Percentiles rank a stretch among this genome's conserved stretches.
These are phyloP conservation scores for Chrysocyon brachyurus DNA, from an alignment of 2,797 vertebrate genomes.

Conservation along the genomic window DNA sequence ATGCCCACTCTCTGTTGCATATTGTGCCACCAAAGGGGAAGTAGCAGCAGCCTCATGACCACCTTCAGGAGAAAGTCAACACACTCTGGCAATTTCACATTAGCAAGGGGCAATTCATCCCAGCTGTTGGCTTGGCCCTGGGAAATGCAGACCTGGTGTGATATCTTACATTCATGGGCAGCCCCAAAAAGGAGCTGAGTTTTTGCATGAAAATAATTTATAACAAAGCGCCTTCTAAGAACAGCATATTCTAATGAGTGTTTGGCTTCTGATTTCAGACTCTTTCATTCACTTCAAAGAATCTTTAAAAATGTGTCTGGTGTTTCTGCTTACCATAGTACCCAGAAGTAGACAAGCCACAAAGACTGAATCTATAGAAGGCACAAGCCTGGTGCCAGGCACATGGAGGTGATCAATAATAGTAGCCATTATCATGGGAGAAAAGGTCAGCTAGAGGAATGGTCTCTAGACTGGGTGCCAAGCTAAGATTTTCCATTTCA, in stretches of 20 bases:
- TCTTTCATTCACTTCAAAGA: conserved; percentile 65
- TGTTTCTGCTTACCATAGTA: conserved; percentile 22
- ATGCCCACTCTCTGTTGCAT: not conserved
- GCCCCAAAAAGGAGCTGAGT: not conserved
- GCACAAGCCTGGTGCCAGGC: not conserved
- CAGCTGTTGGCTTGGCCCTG: not conserved
- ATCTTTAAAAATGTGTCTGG: not conserved
- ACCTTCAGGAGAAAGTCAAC: not conserved
- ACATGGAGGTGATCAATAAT: not conserved
- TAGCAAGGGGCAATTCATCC: not conserved
- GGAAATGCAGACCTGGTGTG: not conserved
- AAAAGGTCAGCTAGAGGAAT: not conserved
- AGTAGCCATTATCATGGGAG: not conserved
- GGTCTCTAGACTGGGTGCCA: not conserved
- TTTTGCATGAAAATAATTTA: conserved; percentile 48
- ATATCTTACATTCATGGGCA: not conserved
- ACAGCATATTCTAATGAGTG: not conserved
- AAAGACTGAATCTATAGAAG: not conserved
- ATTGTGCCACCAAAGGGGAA: not conserved
- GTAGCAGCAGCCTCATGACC: not conserved
- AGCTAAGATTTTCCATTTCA: conserved; percentile 51
- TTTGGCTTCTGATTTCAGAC: conserved; percentile 33
- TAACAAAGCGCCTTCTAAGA: not conserved
- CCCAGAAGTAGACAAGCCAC: not conserved
- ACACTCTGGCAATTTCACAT: not conserved